Conservation (phyloP, 2,113 vertebrate genomes). For the Labeo catla region DNA sequence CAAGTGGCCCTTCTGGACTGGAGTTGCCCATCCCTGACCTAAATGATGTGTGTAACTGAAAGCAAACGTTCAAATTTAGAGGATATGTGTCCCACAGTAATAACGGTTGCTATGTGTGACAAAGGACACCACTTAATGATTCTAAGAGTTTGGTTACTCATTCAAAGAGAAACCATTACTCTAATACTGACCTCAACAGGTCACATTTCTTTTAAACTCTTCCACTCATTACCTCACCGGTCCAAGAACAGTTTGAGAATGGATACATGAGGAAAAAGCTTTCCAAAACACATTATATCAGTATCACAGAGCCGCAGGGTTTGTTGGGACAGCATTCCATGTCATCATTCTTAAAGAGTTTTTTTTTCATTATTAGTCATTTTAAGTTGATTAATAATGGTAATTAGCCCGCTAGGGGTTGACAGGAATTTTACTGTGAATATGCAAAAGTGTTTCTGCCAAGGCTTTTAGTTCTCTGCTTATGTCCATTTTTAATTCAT, state of each 20-base stretch:
- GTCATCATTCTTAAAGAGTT: neutral
- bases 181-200: conserved; percentile 8
- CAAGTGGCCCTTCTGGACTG: too few species aligned
- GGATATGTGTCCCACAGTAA: neutral
- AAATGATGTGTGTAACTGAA: neutral
- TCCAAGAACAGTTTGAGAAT: neutral
- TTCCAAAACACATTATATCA: neutral
- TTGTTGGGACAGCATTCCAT: neutral
- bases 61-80: neutral
- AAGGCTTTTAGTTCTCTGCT: neutral
- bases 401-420: neutral
- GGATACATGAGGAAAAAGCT: neutral
- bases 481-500: neutral
- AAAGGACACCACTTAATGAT: neutral
- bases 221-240: neutral
- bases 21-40: too few species aligned
- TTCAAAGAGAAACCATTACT: neutral
- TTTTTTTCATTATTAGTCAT: neutral
- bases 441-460: neutral
- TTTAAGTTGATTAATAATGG: neutral
- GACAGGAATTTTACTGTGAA: neutral
- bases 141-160: conserved; percentile 11
- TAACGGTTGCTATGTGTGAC: neutral
- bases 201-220: neutral
- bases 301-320: neutral